Evolutionary conservation across 1,140 invertebrate genomes (phyloP).

Genomic region (Mamestra configurata): DNA sequence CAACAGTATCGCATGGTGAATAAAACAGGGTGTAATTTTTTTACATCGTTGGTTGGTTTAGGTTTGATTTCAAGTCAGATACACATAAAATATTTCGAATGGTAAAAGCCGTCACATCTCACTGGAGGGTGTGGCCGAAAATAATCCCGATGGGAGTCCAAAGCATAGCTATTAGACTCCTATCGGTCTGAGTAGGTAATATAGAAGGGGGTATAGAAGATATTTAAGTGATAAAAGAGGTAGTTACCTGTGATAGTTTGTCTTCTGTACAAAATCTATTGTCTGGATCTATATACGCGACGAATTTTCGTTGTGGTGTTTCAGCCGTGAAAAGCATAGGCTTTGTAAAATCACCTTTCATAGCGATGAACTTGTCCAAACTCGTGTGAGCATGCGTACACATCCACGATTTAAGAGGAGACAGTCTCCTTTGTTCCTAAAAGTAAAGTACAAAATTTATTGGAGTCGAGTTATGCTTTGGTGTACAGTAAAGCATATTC

Average conservation of each 20-base stretch:
- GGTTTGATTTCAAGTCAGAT: too few relatives aligned
- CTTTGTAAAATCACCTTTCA: constrained; percentile 91
- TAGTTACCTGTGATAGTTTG: constrained; percentile 95
- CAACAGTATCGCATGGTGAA: too few relatives aligned
- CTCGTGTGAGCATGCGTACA: constrained; percentile 95
- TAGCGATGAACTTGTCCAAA: constrained; percentile 94
- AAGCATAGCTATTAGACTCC: too few relatives aligned
- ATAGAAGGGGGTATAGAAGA: neutral
- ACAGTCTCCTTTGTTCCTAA: constrained; percentile 93
- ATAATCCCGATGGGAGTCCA: too few relatives aligned
- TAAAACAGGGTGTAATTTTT: too few relatives aligned
- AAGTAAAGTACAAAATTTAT: constrained; percentile 49
- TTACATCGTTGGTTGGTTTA: too few relatives aligned
- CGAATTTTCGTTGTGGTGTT: constrained; percentile 95
- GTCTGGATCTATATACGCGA: constrained; percentile 98
- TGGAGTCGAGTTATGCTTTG: too few relatives aligned
- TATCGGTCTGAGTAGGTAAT: too few relatives aligned
- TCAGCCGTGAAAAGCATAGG: constrained; percentile 96
- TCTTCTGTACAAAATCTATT: constrained; percentile 96
- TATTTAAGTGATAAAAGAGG: neutral
- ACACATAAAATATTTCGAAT: too few relatives aligned
- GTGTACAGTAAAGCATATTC: too few relatives aligned
- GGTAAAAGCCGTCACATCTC: too few relatives aligned
- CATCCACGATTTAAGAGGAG: constrained; percentile 97
- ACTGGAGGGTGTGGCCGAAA: too few relatives aligned